These are phyloP conservation scores for Stegodyphus mimosarum DNA, from an alignment of 1,140 invertebrate species.

Conservation along the genomic window DNA sequence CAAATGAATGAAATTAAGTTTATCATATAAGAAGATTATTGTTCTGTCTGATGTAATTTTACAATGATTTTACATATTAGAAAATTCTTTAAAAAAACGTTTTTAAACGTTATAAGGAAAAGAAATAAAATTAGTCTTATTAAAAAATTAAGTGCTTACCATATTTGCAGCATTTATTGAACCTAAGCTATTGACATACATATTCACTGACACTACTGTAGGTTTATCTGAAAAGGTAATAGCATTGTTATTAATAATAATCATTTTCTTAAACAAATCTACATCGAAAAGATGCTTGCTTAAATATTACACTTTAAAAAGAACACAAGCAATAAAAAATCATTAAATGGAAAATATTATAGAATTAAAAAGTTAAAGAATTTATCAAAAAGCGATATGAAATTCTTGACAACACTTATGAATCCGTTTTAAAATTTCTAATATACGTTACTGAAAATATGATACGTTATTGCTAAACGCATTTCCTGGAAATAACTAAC, in stretches of 20 bases:
- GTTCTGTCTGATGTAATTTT: too few species aligned
- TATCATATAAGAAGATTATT: too few species aligned
- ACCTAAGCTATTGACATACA: slow-evolving; percentile 62
- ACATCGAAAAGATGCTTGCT: not conserved
- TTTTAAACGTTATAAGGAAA: too few species aligned
- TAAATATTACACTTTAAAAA: not conserved
- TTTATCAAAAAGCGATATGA: not conserved
- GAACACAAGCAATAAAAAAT: not conserved
- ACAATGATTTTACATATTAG: too few species aligned
- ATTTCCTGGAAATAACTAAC: too few species aligned
- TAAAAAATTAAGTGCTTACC: slow-evolving; percentile 40
- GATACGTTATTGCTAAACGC: too few species aligned
- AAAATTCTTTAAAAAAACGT: too few species aligned
- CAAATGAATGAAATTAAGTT: too few species aligned
- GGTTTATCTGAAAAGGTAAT: slow-evolving; percentile 54
- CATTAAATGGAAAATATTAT: not conserved
- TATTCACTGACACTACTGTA: slow-evolving; percentile 61
- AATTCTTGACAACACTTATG: not conserved
- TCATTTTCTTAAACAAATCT: not conserved
- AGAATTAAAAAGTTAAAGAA: not conserved
- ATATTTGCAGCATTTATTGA: slow-evolving; percentile 62
- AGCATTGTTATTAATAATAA: too few species aligned
- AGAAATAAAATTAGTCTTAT: not conserved
- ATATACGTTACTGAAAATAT: too few species aligned
- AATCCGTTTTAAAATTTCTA: not conserved